Conservation (phyloP, 2,113 vertebrate species). For the Onychostruthus taczanowskii region DNA sequence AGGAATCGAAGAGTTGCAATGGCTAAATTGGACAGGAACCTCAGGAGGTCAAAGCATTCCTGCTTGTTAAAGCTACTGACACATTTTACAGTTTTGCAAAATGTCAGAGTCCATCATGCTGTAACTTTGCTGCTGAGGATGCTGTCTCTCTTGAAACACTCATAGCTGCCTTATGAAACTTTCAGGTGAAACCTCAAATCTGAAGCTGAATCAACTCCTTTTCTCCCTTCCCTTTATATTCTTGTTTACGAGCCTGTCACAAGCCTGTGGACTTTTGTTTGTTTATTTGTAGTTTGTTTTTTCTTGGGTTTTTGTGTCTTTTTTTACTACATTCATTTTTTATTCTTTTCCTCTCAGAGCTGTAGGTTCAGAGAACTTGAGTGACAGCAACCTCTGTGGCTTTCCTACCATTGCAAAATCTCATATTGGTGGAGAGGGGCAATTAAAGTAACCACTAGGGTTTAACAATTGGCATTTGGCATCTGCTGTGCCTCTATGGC, state of each 20-base stretch:
- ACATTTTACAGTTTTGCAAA: conserved; percentile 22
- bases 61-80: conserved; percentile 56
- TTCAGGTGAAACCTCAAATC: neutral
- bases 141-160: neutral
- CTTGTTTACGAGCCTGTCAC: neutral
- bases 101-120: conserved; percentile 38
- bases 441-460: conserved; percentile 44
- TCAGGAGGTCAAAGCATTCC: conserved; percentile 42
- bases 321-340: neutral
- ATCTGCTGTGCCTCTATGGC: neutral
- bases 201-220: neutral
- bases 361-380: neutral
- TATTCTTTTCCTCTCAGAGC: neutral
- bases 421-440: neutral
- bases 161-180: neutral
- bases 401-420: neutral
- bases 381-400: neutral
- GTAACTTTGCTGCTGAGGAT: conserved; percentile 5
- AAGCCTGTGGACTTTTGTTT: neutral
- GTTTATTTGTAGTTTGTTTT: neutral
- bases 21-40: conserved; percentile 52
- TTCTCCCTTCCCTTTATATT: neutral
- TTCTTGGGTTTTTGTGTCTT: neutral
- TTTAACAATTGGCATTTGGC: conserved; percentile 15
- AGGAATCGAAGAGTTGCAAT: neutral